Conservation (phyloP, 2,113 vertebrate species). For the Microcebus jonahi region DNA sequence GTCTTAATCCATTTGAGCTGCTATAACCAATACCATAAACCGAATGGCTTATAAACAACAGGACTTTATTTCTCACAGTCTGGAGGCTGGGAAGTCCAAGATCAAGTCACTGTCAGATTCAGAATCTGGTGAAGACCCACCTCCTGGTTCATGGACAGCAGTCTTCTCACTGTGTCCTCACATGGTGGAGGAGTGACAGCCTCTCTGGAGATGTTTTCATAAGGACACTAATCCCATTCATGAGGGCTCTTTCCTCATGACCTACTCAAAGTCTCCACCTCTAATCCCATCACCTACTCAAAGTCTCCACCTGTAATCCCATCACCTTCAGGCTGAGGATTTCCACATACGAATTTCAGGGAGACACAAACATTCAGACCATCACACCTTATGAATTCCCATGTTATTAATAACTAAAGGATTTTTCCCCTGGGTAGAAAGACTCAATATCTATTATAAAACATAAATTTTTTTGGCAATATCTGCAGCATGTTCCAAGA, state of each 20-base stretch:
- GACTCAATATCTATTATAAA: neutral
- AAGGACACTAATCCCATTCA: neutral
- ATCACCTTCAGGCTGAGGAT: neutral
- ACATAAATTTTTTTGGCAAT: neutral
- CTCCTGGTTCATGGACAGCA: neutral
- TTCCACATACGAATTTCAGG: neutral
- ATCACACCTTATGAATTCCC: neutral
- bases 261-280: neutral
- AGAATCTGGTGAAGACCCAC: too few species aligned
- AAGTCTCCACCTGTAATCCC: too few species aligned
- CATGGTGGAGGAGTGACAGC: neutral
- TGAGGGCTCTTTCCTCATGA: neutral
- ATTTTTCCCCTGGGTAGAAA: neutral
- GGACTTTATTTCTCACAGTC: neutral
- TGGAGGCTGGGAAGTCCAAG: neutral
- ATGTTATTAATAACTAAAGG: neutral
- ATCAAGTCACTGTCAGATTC: neutral
- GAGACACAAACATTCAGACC: neutral
- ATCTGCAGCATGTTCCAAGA: neutral
- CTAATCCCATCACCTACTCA: too few species aligned
- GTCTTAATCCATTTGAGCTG: neutral
- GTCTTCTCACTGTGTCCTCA: neutral
- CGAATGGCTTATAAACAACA: neutral
- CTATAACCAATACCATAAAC: neutral
- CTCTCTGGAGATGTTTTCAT: neutral